These are phyloP conservation scores for Celastrina argiolus DNA, from an alignment of 2,888 invertebrate genomes.

Conservation along the genomic window DNA sequence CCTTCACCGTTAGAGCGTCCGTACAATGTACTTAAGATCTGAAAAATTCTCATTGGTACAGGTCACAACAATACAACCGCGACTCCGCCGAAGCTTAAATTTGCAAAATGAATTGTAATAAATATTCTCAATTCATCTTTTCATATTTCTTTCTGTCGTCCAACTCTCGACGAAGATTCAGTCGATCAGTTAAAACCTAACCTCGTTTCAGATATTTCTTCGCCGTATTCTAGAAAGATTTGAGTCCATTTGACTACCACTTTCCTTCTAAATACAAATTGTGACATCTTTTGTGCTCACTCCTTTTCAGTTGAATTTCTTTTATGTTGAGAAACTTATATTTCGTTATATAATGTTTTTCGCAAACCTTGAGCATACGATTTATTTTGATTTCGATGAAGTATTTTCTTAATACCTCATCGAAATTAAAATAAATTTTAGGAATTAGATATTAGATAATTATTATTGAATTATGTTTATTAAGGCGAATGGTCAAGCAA, in stretches of 20 bases:
- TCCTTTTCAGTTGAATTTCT: conserved; percentile 2
- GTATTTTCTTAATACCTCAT: too few species aligned
- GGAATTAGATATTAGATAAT: too few species aligned
- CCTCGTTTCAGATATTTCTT: neutral
- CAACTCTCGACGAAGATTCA: neutral
- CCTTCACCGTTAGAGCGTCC: too few species aligned
- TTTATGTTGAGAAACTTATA: neutral
- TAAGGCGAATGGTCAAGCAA: too few species aligned
- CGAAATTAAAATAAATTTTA: too few species aligned
- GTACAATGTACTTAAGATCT: too few species aligned
- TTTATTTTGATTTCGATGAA: too few species aligned
- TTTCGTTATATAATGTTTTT: neutral
- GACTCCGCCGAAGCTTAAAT: too few species aligned
- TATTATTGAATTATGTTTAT: too few species aligned
- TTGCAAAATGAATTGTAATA: neutral
- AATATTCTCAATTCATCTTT: neutral
- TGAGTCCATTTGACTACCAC: conserved; percentile 23
- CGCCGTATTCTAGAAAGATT: conserved; percentile 17
- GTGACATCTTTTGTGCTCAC: neutral
- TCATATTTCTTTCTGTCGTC: neutral
- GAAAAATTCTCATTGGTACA: too few species aligned
- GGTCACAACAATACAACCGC: too few species aligned
- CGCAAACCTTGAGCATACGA: neutral
- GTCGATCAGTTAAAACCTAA: neutral
- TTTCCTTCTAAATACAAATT: conserved; percentile 18